Evolutionary conservation across 2,113 vertebrate species (phyloP).

Genomic region (Piprites chloris): DNA sequence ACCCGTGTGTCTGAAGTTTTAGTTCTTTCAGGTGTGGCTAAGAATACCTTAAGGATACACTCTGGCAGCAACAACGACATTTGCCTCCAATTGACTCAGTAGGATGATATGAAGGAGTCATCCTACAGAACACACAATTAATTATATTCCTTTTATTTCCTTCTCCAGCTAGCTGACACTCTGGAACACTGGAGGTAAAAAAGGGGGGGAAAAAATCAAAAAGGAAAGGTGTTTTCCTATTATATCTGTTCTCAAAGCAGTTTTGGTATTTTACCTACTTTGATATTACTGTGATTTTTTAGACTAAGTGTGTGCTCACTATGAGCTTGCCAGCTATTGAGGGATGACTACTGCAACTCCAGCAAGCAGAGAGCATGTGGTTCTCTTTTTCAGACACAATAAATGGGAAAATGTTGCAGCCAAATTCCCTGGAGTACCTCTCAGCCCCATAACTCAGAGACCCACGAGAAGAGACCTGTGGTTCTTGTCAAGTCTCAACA

Average conservation of each 20-base stretch:
- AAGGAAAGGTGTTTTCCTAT: rapidly evolving
- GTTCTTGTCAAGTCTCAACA: not conserved
- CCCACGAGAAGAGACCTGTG: not conserved
- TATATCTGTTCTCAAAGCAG: not conserved
- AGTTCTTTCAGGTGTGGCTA: not conserved
- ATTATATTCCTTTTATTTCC: not conserved
- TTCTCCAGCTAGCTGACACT: not conserved
- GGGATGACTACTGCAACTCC: not conserved
- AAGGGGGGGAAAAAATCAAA: too few relatives aligned
- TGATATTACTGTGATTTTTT: not conserved
- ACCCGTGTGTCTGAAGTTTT: not conserved
- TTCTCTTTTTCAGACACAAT: not conserved
- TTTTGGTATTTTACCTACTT: not conserved
- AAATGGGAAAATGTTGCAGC: not conserved
- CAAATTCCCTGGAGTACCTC: not conserved
- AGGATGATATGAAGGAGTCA: not conserved
- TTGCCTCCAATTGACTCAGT: not conserved
- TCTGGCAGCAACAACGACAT: not conserved
- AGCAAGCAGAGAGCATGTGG: not conserved
- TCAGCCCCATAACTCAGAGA: not conserved
- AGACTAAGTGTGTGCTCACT: not conserved
- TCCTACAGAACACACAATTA: not conserved
- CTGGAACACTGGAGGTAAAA: rapidly evolving
- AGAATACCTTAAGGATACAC: not conserved
- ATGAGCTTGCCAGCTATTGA: not conserved